Base-by-base conservation (phyloP, 1,140 invertebrate genomes). In the Hyles euphorbiae region DNA sequence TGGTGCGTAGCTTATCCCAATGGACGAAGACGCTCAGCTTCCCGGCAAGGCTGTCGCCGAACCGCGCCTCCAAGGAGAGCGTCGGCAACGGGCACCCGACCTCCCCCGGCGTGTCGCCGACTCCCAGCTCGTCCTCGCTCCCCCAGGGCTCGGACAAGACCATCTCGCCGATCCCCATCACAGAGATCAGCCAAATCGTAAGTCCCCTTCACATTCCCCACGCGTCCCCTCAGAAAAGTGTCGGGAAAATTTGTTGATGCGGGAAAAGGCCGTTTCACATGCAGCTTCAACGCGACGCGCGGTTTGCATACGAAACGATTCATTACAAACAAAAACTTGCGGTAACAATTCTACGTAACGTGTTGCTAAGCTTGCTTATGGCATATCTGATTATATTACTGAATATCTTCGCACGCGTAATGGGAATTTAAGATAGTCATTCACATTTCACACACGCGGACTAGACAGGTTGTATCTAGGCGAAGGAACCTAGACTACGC, bases 1-100 rank as follows among this genome's bases (percentile, higher is more conserved):
- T 96, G 95, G 95, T 96, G 78, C 94, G 95, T 70, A 95, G 94
- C 89, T 84, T 96, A 72, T 93, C 94, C 51, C 94, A 95, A 91
- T 96, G 95, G 95, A 96, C 95, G 72, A 96, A 96, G 91, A 96
- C 95, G 65, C 89, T 96, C 76, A 95, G 94, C 90, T 96, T 96
- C 81, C 95, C 95, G 60, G 93, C 94, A 70, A 91, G 95, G 79
- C 90, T 95, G 68, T 95, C 94, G 54, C 94, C 95, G 1, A 94
- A 95, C 78, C 92, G 94, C 69, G 92, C 92, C 45, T 92, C 92
- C 32, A 94, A 94, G 89, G 93, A 94, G 82, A 91, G 91, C 85
- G 90, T 91, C 60, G 90, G 89, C 54, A 90, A 90, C 68, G 89
- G 91, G 54, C 88, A 90, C 68, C 83, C 84, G 3, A 82, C 85